Evolutionary conservation across 2,113 vertebrate species (phyloP), one percentile per base, ranked within the genome.

Genomic region (Hyla sarda): DNA sequence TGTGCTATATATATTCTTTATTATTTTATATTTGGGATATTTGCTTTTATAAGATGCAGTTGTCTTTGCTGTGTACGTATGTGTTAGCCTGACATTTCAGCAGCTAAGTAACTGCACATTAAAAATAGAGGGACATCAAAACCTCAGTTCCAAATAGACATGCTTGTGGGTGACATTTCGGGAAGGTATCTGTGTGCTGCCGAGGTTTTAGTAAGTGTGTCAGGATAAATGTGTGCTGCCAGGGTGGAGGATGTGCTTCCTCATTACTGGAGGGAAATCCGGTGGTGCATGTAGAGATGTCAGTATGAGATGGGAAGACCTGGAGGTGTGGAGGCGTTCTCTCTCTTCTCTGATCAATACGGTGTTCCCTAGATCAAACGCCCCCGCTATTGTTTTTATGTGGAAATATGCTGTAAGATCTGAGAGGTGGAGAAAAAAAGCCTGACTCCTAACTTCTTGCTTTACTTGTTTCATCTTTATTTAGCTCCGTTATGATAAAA

Each of bases 251-350:
- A 69, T 34, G 30, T 32, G 65, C 17, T 69, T 17, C 30, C 5
- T 23, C 65, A 34, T 69, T 69, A 69, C 34, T 34, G 30, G 30
- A 69, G 30, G 65, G 65, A 34, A 69, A 69, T 69, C 65, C 65
- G 17, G 65, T 34, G 65, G 19, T 32, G 65, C 16, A n/a, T 69
- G 65, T 19, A 34, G 65, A 69, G 30, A 69, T 34, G 65, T 34
- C 65, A 32, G 58, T 7, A n/a, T n/a, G 56, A n/a, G 23, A 11
- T 60, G 56, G 56, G 56, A 19, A 60, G 58, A 62, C 58, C 58
- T 6, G 65, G 65, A 30, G 65, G 65, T 8, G 30, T 17, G 28
- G 65, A 19, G 14, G 17, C 14, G 25, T 16, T 30, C 28, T 30
- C 23, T 11, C 56, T 52, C 50, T 11, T 2, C 9, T 69, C 62